These are phyloP conservation scores for Cryptotermes secundus DNA, from an alignment of 1,140 invertebrate genomes.

Conservation along the genomic window DNA sequence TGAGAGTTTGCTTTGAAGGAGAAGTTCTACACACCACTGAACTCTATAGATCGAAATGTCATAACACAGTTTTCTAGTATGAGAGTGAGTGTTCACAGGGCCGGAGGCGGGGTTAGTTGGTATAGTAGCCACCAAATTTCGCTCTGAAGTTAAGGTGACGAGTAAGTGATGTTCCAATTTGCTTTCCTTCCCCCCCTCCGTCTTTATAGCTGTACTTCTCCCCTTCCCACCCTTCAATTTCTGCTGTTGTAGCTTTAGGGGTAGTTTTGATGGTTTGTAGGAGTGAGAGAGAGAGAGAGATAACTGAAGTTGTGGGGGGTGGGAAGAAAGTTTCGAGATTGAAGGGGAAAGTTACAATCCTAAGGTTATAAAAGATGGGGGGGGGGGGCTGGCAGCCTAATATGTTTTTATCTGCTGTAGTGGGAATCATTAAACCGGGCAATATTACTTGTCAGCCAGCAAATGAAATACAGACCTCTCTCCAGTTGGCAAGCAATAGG, in stretches of 20 bases:
- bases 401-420: neutral
- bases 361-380: neutral
- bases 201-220: neutral
- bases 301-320: neutral
- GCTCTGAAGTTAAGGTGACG: neutral
- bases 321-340: neutral
- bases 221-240: neutral
- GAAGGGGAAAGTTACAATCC: neutral
- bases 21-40: too few species aligned
- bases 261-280: neutral
- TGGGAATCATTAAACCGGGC: neutral
- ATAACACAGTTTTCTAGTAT: neutral
- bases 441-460: neutral
- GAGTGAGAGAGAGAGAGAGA: neutral
- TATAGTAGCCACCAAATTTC: neutral
- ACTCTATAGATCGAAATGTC: too few species aligned
- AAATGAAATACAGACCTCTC: neutral
- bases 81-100: neutral
- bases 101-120: neutral
- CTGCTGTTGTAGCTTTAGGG: conserved; percentile 12
- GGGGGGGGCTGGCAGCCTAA: neutral
- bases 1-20: too few species aligned
- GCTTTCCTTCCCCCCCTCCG: neutral
- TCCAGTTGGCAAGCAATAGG: too few species aligned
- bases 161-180: conserved; percentile 17